A percentile compares a stretch with the other conserved stretches of the same genome.
phyloP scores from a whole-genome alignment of 2,888 invertebrate genomes.

The Microplitis manilae region DNA sequence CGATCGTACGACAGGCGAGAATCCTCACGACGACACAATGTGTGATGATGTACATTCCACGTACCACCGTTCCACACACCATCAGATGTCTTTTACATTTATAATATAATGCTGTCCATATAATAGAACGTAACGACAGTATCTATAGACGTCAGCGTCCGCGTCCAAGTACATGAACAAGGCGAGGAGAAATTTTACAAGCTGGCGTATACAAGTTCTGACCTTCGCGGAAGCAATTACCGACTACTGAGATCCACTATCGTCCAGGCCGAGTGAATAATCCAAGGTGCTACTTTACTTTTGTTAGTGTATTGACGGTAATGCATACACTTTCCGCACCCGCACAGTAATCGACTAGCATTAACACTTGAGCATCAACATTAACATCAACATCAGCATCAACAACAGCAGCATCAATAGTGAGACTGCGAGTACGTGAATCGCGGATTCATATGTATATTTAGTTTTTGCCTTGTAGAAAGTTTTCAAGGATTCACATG shows the following conservation, averaged over 20 bases:
- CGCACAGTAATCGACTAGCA: conserved; percentile 39
- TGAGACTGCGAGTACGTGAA: neutral
- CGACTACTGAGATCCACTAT: conserved; percentile 34
- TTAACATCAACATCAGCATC: neutral
- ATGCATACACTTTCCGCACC: conserved; percentile 21
- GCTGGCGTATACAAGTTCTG: conserved; percentile 42
- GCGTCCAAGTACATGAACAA: neutral
- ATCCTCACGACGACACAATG: conserved; percentile 21
- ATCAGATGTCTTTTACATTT: neutral
- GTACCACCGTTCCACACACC: conserved; percentile 12
- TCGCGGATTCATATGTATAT: conserved; percentile 12
- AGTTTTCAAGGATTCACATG: conserved; percentile 34
- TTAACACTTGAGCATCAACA: conserved; percentile 6
- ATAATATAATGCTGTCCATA: neutral
- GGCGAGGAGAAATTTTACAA: conserved; percentile 47
- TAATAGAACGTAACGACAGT: neutral
- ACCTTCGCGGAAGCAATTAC: conserved; percentile 53
- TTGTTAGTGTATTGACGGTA: conserved; percentile 35
- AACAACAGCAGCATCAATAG: neutral
- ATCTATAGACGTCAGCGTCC: conserved; percentile 8
- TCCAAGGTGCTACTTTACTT: neutral
- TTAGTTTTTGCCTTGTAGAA: conserved; percentile 28
- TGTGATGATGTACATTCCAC: conserved; percentile 11
- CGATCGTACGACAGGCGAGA: conserved; percentile 30
- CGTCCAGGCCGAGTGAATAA: conserved; percentile 45